Evolutionary conservation across 1,140 invertebrate species (phyloP).

Genomic region (Drosophila albomicans): DNA sequence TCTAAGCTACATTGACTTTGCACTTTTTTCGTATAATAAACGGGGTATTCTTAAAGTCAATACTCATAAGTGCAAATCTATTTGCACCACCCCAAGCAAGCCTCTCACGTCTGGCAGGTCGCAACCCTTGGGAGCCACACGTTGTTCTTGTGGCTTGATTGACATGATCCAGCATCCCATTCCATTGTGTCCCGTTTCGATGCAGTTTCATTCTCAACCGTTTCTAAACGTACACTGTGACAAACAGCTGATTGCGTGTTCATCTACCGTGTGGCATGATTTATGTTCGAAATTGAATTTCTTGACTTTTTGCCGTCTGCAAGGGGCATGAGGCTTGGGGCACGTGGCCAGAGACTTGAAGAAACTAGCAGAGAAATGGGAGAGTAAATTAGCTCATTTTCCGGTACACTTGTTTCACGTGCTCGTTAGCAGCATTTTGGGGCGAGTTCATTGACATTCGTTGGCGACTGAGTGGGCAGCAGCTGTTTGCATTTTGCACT

Average conservation of each 20-base stretch:
- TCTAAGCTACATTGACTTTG: too few relatives aligned
- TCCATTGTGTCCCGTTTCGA: constrained; percentile 4
- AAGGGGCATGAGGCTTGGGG: constrained; percentile 33
- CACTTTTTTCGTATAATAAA: too few relatives aligned
- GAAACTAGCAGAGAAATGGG: constrained; percentile 35
- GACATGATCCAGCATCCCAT: constrained; percentile 42
- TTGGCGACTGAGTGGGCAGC: constrained; percentile 25
- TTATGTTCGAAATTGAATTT: constrained; percentile 79
- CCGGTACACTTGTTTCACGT: constrained; percentile 79
- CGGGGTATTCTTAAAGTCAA: constrained; percentile 3
- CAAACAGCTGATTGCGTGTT: constrained; percentile 81
- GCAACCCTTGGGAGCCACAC: constrained; percentile 13
- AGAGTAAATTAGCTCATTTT: constrained; percentile 77
- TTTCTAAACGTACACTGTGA: constrained; percentile 47
- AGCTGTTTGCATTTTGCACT: constrained; percentile 76
- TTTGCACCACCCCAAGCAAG: not conserved
- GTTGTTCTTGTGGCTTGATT: constrained; percentile 47
- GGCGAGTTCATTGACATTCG: constrained; percentile 68
- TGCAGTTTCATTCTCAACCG: constrained; percentile 7
- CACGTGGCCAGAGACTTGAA: constrained; percentile 54
- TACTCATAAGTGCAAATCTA: not conserved
- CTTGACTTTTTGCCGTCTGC: constrained; percentile 63
- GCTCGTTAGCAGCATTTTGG: constrained; percentile 63
- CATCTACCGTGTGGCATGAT: constrained; percentile 66
- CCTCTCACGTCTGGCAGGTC: constrained; percentile 14